These are phyloP conservation scores for Dioctria linearis DNA, from an alignment of 2,888 invertebrate species.

Conservation along the genomic window DNA sequence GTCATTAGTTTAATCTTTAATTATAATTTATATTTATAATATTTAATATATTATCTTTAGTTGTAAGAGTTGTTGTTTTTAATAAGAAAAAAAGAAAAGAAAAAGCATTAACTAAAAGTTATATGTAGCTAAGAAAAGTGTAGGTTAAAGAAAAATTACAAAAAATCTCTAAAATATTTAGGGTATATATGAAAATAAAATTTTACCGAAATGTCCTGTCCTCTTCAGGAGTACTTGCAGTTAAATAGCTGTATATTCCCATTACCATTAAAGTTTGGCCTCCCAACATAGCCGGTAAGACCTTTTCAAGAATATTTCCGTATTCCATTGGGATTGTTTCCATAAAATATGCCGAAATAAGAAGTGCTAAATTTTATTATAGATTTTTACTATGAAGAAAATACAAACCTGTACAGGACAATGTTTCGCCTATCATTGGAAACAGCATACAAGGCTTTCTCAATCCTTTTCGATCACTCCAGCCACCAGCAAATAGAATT, in stretches of 20 bases:
- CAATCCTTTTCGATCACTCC: conserved; percentile 70
- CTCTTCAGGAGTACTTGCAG: conserved; percentile 68
- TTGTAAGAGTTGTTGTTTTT: too few species aligned
- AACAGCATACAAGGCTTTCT: conserved; percentile 70
- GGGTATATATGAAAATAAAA: background rate
- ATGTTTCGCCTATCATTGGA: conserved; percentile 67
- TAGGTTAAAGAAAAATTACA: too few species aligned
- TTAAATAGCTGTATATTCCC: conserved; percentile 70
- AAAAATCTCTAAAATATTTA: too few species aligned
- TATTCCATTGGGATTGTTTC: conserved; percentile 69
- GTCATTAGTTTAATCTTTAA: too few species aligned
- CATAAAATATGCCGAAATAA: conserved; percentile 69
- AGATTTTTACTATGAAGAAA: too few species aligned
- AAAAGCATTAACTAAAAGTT: too few species aligned
- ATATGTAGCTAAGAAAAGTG: too few species aligned
- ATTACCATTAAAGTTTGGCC: conserved; percentile 69
- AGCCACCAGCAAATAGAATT: conserved; percentile 70
- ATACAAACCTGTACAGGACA: conserved; percentile 65
- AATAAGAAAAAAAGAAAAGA: too few species aligned
- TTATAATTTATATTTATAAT: too few species aligned
- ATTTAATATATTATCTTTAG: too few species aligned
- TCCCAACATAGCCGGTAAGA: conserved; percentile 69
- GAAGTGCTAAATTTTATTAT: conserved; percentile 63
- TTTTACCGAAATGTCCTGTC: conserved; percentile 67
- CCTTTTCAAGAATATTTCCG: conserved; percentile 67